Evolutionary conservation across 1,140 invertebrate species (phyloP).

Genomic region (Lithobius niger): DNA sequence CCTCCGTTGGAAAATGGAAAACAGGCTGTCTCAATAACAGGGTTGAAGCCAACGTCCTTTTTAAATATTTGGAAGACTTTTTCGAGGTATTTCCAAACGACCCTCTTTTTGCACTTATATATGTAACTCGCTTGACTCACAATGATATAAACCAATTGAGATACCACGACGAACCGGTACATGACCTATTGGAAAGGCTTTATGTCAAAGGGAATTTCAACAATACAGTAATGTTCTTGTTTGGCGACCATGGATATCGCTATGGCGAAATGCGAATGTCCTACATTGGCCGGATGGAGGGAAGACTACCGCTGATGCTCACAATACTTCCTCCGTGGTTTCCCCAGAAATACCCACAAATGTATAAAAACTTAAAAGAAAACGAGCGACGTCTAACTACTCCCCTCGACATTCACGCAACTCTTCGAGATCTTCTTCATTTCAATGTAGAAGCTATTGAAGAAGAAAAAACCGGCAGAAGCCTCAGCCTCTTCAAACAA

Average conservation of each 20-base stretch:
- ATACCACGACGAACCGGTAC: constrained; percentile 27
- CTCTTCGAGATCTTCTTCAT: constrained; percentile 24
- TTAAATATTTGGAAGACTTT: too few relatives aligned
- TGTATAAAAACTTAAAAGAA: constrained; percentile 46
- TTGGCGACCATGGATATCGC: constrained; percentile 86
- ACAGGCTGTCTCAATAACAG: too few relatives aligned
- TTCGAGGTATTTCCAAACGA: too few relatives aligned
- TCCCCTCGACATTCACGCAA: constrained; percentile 35
- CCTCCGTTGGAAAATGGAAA: too few relatives aligned
- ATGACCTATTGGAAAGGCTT: too few relatives aligned
- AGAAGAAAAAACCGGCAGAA: constrained; percentile 20
- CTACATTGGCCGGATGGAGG: constrained; percentile 72
- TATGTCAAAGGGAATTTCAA: constrained; percentile 17
- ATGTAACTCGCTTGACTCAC: constrained; percentile 28
- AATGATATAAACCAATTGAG: constrained; percentile 25
- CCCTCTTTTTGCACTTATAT: constrained; percentile 29
- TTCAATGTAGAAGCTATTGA: not conserved
- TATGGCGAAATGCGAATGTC: constrained; percentile 69
- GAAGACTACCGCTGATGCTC: constrained; percentile 71
- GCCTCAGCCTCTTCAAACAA: constrained; percentile 19
- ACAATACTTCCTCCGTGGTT: constrained; percentile 61
- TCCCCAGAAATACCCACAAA: constrained; percentile 42
- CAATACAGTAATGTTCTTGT: constrained; percentile 49
- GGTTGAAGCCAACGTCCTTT: constrained; percentile 21
- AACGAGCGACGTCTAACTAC: constrained; percentile 42